These are phyloP conservation scores for Eilema griseolum DNA, from an alignment of 2,888 invertebrate species.

Conservation along the genomic window DNA sequence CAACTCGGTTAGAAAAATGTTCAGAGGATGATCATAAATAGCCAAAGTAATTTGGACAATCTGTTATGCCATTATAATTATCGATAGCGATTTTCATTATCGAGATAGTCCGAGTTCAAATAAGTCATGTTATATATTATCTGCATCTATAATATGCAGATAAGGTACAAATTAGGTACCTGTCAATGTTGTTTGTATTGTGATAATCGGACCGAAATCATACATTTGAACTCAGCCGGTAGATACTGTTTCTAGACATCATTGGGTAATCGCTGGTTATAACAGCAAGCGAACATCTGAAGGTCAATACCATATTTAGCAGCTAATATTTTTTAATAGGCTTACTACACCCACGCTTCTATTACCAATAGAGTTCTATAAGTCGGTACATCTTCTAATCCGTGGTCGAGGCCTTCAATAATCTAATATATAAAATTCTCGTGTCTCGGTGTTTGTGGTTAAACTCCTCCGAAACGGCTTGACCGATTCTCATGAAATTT, in stretches of 20 bases:
- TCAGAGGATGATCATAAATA: no score
- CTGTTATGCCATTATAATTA: neutral
- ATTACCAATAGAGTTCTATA: neutral
- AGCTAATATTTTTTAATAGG: neutral
- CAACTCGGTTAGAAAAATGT: no score
- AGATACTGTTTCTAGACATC: neutral
- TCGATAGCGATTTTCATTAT: slow-evolving; percentile 58
- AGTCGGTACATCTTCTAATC: no score
- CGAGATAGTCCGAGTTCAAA: slow-evolving; percentile 54
- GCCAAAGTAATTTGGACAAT: neutral
- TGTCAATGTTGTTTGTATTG: slow-evolving; percentile 43
- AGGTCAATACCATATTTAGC: neutral
- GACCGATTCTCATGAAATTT: no score
- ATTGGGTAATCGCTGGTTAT: slow-evolving; percentile 1
- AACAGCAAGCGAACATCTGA: neutral
- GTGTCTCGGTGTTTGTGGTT: no score
- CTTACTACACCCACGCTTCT: neutral
- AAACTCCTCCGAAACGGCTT: no score
- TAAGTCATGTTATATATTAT: slow-evolving; percentile 50
- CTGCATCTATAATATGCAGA: slow-evolving; percentile 50
- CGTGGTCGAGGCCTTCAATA: neutral
- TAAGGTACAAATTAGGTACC: slow-evolving; percentile 47
- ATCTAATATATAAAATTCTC: no score
- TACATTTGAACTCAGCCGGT: neutral
- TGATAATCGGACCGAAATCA: slow-evolving; percentile 42